Base-by-base conservation (phyloP, 2,113 vertebrate species). In the Thunnus thynnus region DNA sequence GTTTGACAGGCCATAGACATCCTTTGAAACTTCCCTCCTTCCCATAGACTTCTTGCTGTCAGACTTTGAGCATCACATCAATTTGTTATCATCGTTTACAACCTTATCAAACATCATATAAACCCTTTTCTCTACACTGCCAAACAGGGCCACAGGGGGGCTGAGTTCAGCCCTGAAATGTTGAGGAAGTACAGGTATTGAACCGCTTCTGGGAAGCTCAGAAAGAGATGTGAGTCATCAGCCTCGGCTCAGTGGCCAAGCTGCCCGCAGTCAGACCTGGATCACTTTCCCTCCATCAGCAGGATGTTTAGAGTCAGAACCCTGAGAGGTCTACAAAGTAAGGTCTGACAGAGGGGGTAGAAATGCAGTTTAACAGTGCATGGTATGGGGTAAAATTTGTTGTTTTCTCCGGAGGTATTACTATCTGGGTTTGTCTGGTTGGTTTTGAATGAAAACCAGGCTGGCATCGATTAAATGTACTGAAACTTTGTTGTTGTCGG, bases 201-300 rank as follows among this genome's bases (percentile, higher is more conserved):
- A 83, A 76, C 66, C 17, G 76, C 84, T 80, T 68, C 72, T 84
- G 84, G 82, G 84, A 72, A 88, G 76, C 76, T 61, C 61, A 61
- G 63, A 82, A 46, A 54, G 76, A 72, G 83, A 82, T 65, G 57
- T 48, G 78, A 89, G 70, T 90, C 86, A 91, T 91, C 90, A 65
- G 57, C 78, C 60, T 79, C 22, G 44, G 83, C 73, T 88, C 78
- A 61, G 79, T 80, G 76, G 76, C 67, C 88, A 71, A 71, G 76
- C 77, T 86, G 80, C 87, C 83, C 25, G 78, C 79, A 78, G 88
- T 86, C 86, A 88, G 80, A 78, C 72, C 83, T 2, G 71, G 73
- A 92, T 87, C 76, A 71, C 84, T 83, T 87, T 88, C 41, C 82
- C 64, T 87, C 76, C 68, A 73, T 87, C 86, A 91, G 89, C 80